Evolutionary conservation across 2,888 invertebrate species (phyloP).

Genomic region (Oegoconia quadripuncta): DNA sequence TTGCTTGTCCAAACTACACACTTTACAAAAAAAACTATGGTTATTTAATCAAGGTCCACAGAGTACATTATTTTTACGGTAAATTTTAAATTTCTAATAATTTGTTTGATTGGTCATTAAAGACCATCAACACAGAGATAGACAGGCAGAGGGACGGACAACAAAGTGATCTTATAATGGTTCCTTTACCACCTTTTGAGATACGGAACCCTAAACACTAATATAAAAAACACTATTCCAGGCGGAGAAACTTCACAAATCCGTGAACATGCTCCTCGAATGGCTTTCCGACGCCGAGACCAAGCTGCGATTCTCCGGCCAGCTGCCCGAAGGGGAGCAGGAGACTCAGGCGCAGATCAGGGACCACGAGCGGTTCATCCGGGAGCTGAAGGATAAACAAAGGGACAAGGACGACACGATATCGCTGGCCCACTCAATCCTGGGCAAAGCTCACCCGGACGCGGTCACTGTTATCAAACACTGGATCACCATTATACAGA

Average conservation of each 20-base stretch:
- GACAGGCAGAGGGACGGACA: too few relatives aligned
- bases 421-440: constrained; percentile 91
- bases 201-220: too few relatives aligned
- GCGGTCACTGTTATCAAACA: constrained; percentile 98
- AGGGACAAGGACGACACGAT: constrained; percentile 92
- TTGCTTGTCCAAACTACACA: too few relatives aligned
- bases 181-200: too few relatives aligned
- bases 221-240: too few relatives aligned
- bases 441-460: constrained; percentile 97
- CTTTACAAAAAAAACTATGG: too few relatives aligned
- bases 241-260: constrained; percentile 95
- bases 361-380: constrained; percentile 85
- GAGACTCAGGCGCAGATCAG: constrained; percentile 90
- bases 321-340: constrained; percentile 94
- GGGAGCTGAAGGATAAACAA: constrained; percentile 90
- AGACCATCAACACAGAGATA: too few relatives aligned
- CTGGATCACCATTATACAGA: constrained; percentile 98
- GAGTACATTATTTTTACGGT: too few relatives aligned
- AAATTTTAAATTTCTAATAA: too few relatives aligned
- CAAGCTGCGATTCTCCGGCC: constrained; percentile 94
- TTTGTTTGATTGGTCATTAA: too few relatives aligned
- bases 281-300: constrained; percentile 98
- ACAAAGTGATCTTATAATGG: too few relatives aligned
- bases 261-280: constrained; percentile 96
- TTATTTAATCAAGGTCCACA: too few relatives aligned